phyloP scores from a whole-genome alignment of 2,797 vertebrate species.

The Halcyon badia region DNA sequence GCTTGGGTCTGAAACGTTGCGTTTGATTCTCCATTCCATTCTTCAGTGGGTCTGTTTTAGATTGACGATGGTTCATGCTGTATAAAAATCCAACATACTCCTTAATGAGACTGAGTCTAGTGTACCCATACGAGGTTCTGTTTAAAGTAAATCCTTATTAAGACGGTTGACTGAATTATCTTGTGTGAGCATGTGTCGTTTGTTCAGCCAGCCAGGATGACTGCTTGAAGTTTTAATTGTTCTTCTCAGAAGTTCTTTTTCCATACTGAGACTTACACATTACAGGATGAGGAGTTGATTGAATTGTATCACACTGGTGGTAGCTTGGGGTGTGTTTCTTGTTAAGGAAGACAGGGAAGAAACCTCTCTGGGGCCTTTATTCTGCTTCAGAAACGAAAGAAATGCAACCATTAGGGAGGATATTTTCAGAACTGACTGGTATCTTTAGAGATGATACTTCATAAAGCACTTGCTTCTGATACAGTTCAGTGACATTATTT shows the following conservation, averaged over 20 bases:
- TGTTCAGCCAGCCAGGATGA: constrained; percentile 66
- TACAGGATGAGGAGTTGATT: constrained; percentile 19
- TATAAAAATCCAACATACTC: constrained; percentile 75
- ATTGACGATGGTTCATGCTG: constrained; percentile 79
- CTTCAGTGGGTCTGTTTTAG: constrained; percentile 78
- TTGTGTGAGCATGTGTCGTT: constrained; percentile 71
- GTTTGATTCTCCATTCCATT: constrained; percentile 80
- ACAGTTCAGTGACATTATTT: constrained; percentile 56
- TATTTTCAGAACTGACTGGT: constrained; percentile 54
- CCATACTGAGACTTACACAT: background rate
- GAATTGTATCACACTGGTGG: constrained; percentile 37
- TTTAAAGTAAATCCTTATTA: constrained; percentile 77
- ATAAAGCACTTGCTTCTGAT: constrained; percentile 47
- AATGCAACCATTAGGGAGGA: constrained; percentile 18
- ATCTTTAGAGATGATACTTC: constrained; percentile 38
- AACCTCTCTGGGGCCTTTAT: background rate
- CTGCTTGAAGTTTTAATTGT: constrained; percentile 59
- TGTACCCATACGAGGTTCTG: constrained; percentile 78
- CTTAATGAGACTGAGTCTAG: constrained; percentile 77
- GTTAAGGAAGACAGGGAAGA: constrained; percentile 4
- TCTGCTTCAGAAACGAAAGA: constrained; percentile 55
- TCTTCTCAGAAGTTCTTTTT: constrained; percentile 47
- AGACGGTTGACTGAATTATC: constrained; percentile 73
- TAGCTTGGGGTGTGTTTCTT: constrained; percentile 10
- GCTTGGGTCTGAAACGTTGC: constrained; percentile 78